A percentile compares a stretch with the other conserved stretches of the same genome.
These are phyloP conservation scores for Macrostomum cliftonense DNA, from an alignment of 2,888 invertebrate species.

Conservation along the genomic window DNA sequence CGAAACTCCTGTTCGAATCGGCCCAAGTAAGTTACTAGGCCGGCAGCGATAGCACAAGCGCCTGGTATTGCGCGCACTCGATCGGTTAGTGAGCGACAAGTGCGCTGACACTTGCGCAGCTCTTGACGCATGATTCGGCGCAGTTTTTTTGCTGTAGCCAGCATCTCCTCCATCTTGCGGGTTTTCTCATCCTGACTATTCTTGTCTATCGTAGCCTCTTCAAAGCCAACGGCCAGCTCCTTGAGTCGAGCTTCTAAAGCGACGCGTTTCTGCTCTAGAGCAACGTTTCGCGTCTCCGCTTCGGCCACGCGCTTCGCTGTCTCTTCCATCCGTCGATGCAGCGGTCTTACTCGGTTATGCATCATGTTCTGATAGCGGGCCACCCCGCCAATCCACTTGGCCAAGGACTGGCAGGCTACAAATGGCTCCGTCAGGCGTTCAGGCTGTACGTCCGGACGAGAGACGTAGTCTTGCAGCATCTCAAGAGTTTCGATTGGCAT, in stretches of 20 bases:
- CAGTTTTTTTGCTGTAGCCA: slow-evolving; percentile 30
- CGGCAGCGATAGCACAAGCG: slow-evolving; percentile 30
- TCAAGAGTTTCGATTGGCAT: slow-evolving; percentile 30
- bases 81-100: slow-evolving; percentile 19
- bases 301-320: slow-evolving; percentile 31
- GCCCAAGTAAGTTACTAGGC: slow-evolving; percentile 31
- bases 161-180: slow-evolving; percentile 28
- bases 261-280: slow-evolving; percentile 31
- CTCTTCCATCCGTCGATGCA: slow-evolving; percentile 34
- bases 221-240: slow-evolving; percentile 32
- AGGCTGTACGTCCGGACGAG: slow-evolving; percentile 31
- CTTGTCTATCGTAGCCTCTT: slow-evolving; percentile 37
- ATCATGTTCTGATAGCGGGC: slow-evolving; percentile 34
- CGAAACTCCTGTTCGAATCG: slow-evolving; percentile 34
- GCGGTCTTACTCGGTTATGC: slow-evolving; percentile 34
- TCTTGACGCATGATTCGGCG: slow-evolving; percentile 20
- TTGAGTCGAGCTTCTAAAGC: slow-evolving; percentile 28
- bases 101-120: slow-evolving; percentile 25
- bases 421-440: slow-evolving; percentile 18
- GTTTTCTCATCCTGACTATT: slow-evolving; percentile 36
- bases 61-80: slow-evolving; percentile 26
- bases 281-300: slow-evolving; percentile 33
- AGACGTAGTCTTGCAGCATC: slow-evolving; percentile 32
- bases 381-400: slow-evolving; percentile 34
- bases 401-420: slow-evolving; percentile 28